Evolutionary conservation across 2,797 vertebrate genomes (phyloP).

Genomic region (Phrynocephalus guinanensis): DNA sequence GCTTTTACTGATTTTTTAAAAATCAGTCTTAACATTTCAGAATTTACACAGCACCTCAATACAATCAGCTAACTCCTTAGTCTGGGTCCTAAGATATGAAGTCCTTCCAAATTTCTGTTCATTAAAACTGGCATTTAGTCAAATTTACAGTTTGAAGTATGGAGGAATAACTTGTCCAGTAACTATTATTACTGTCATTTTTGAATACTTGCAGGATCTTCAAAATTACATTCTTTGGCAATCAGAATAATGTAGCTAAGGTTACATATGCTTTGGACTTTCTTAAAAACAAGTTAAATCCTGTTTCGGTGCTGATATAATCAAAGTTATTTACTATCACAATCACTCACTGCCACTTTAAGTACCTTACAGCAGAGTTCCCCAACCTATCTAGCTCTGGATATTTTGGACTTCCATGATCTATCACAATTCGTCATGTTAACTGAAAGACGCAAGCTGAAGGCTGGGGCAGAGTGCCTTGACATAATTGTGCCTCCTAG

Average conservation of each 20-base stretch:
- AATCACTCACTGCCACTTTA: no score
- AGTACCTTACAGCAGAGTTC: no score
- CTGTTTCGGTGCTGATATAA: not conserved
- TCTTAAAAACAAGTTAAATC: not conserved
- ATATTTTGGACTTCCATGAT: not conserved
- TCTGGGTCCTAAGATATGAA: constrained; percentile 7
- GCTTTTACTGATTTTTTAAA: not conserved
- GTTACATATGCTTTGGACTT: not conserved
- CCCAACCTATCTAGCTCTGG: no score
- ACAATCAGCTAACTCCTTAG: not conserved
- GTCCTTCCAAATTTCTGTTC: not conserved
- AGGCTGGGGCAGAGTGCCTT: not conserved
- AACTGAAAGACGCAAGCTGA: not conserved
- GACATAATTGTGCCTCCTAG: not conserved
- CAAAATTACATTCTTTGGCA: rapidly evolving
- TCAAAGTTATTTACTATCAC: no score
- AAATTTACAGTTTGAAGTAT: constrained; percentile 10
- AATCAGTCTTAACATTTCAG: not conserved
- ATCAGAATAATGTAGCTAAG: not conserved
- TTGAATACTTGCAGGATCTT: not conserved
- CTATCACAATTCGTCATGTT: not conserved
- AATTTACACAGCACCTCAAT: not conserved
- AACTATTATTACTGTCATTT: not conserved
- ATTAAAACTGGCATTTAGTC: not conserved
- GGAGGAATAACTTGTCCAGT: not conserved